Conservation (phyloP, 1,140 invertebrate species). For the Drosophila lacertosa region DNA sequence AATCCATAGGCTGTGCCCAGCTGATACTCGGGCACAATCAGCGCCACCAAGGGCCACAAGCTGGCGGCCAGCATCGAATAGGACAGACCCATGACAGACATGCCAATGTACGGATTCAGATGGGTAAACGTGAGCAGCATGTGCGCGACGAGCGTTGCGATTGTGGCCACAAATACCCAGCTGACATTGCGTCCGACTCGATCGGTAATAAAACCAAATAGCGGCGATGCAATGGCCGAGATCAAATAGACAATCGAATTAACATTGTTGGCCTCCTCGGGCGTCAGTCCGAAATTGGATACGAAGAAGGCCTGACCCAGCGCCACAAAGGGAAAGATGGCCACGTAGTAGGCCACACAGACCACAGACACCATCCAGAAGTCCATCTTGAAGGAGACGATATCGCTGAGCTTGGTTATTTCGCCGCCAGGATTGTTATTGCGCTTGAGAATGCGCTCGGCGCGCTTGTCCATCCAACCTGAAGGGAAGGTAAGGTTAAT, state of each 20-base stretch:
- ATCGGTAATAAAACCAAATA: conserved; percentile 96
- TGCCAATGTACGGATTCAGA: conserved; percentile 93
- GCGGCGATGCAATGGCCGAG: conserved; percentile 94
- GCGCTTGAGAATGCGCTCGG: conserved; percentile 90
- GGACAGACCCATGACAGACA: conserved; percentile 94
- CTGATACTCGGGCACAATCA: conserved; percentile 96
- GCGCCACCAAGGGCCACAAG: conserved; percentile 96
- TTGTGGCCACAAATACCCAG: conserved; percentile 93
- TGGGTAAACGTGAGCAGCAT: conserved; percentile 93
- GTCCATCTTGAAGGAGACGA: conserved; percentile 91
- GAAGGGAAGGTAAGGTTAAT: background rate
- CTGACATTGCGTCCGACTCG: conserved; percentile 94
- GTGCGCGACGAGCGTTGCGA: conserved; percentile 92
- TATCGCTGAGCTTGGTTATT: conserved; percentile 91
- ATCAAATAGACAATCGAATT: conserved; percentile 96
- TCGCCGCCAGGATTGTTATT: conserved; percentile 87
- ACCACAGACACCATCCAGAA: conserved; percentile 96
- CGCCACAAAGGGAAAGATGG: conserved; percentile 98
- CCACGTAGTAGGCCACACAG: conserved; percentile 97
- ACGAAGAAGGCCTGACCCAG: conserved; percentile 97
- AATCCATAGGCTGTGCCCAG: conserved; percentile 98
- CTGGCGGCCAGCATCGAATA: conserved; percentile 97
- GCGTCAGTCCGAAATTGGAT: conserved; percentile 90
- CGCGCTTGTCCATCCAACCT: conserved; percentile 93
- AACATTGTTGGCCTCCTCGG: conserved; percentile 91